Base-by-base conservation (phyloP, 2,113 vertebrate species). In the Blennius ocellaris region DNA sequence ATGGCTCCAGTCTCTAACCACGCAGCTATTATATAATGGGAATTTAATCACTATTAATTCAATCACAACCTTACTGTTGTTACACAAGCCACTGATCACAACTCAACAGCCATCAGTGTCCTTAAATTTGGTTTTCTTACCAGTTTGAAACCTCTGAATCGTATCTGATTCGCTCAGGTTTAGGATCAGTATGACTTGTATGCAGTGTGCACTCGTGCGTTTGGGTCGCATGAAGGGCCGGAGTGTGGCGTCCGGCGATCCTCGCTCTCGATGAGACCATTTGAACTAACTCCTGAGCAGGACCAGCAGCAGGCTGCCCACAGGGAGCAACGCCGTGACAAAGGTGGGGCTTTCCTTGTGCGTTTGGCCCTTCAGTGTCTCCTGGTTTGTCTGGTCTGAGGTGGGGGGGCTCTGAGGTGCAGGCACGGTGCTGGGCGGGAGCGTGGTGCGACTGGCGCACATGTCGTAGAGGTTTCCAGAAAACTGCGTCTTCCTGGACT, bases 401-500 rank as follows among this genome's bases (percentile, higher is more conserved):
- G 77, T 90, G 0, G 60, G 89, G 6, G 88, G 59, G 76, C 89
- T 92, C 58, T 60, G 77, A 38, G 90, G 86, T 30, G 81, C 69
- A 54, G 90, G 90, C 71, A 85, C 66, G 7, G 82, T 78, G 50
- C 39, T 80, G 14, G 92, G 92, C 41, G 75, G 84, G 9, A 89
- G 84, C n/a, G 87, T 92, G 6, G 92, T 90, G 38, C 87, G 93
- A 30, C 93, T 78, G 0, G 94, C 93, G 65, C 97, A 99, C 83
- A 97, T 90, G 70, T 95, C 91, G 21, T 98, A 96, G 51, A 99
- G 94, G 83, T 98, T 98, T 55, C 96, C 95, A 6, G 95, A 95
- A 86, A 96, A 96, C 41, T 95, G 93, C 11, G 94, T 94, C 87
- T 94, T 96, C 76, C 94, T 93, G 70, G 96, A 97, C 68, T 99